Evolutionary conservation across 64 coral and sea anemone genomes (phyloP).

Genomic region (Stichodactyla mertensii): DNA sequence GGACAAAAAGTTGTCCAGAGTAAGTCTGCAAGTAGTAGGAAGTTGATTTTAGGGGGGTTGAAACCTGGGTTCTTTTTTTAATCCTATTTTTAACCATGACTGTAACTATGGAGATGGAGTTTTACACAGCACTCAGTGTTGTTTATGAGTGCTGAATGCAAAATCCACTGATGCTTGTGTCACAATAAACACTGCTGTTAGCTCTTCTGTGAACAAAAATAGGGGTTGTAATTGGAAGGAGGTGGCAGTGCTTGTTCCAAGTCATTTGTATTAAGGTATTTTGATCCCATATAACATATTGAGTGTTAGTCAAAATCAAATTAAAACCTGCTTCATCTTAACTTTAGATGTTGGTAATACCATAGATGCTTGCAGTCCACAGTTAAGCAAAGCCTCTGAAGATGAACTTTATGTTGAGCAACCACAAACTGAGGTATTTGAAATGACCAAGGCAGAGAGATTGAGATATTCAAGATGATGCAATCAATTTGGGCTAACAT

Average conservation of each 20-base stretch:
- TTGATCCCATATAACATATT: not conserved
- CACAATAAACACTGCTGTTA: no score
- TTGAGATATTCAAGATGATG: not conserved
- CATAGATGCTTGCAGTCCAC: constrained; percentile 8
- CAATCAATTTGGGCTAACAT: not conserved
- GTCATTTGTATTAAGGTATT: no score
- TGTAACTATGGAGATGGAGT: no score
- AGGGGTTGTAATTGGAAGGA: no score
- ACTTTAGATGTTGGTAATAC: not conserved
- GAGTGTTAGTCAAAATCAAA: not conserved
- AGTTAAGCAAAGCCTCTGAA: constrained; percentile 8
- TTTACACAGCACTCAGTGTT: no score
- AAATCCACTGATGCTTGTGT: no score
- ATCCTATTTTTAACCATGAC: no score
- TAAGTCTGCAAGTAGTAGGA: not conserved
- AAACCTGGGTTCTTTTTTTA: no score
- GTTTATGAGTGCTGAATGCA: no score
- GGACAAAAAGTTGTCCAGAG: constrained; percentile 4
- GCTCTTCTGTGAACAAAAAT: no score
- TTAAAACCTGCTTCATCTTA: not conserved
- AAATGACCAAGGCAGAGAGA: not conserved
- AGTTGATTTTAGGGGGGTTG: no score
- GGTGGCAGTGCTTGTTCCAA: no score
- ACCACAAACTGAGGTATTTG: not conserved
- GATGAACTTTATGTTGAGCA: constrained; percentile 15